Base-by-base conservation (phyloP, 2,888 invertebrate species). In the Scaptomyza cyrtandrae region DNA sequence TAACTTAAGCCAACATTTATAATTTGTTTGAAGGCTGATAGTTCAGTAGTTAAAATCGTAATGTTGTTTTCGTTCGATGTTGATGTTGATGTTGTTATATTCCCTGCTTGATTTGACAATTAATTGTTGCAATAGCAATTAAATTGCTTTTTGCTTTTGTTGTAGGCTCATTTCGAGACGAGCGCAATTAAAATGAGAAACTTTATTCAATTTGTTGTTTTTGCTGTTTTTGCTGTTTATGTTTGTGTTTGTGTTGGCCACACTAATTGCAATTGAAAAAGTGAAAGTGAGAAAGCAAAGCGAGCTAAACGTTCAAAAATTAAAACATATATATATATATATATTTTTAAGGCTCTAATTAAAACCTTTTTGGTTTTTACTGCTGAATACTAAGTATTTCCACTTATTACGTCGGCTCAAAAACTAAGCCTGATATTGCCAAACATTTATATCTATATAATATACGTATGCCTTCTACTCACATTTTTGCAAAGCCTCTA, bases 231-330 rank as follows among this genome's bases (percentile, higher is more conserved):
- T 71, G 56, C 39, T 74, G 68, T 52, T 54, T 43, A 44, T 19
- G 14, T 0, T 24, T 4, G 6, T 16, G 45, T 48, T 35, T 49
- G 14, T 54, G n/a, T 37, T 37, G 9, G 58, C 56, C 55, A 70
- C 71, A 70, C 83, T 80, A 82, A 82, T 82, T 86, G 80, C 84
- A 76, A 86, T 80, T 86, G 86, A 76, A 75, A 78, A 83, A 86
- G 86, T 83, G 86, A 83, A 83, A 82, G 82, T 65, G 69, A 41
- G 49, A 45, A 56, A 56, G 57, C 52, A 39, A 56, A 19, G 24
- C 48, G 49, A 43, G 56, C 53, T 41, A 75, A 71, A 58, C 50
- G 58, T 56, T 46, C 29, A 70, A 61, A 71, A 75, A 75, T 55
- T 66, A 75, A 71, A 56, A 66, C 52, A 66, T 24, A 24, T 19